Percentiles rank a stretch among this genome's conserved stretches.
Evolutionary conservation across 2,888 invertebrate genomes (phyloP).

Genomic region (Drosophila kuntzei): DNA sequence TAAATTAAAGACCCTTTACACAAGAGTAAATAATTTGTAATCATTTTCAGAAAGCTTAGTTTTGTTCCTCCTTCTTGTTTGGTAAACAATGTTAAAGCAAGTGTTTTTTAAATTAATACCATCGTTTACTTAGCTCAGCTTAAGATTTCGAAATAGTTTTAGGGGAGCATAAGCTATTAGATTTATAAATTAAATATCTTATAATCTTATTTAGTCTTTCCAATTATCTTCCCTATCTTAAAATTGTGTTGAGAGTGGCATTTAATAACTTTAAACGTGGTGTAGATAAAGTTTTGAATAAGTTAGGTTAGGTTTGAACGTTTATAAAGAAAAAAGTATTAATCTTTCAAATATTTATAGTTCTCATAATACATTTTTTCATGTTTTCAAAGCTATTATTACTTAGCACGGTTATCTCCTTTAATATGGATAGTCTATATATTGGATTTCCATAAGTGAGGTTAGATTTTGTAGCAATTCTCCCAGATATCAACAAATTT

Average conservation of each 20-base stretch:
- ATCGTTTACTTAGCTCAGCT: slow-evolving; percentile 3
- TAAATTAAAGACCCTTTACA: slow-evolving; percentile 32
- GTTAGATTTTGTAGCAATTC: no score
- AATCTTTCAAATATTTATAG: no score
- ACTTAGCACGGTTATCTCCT: no score
- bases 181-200: slow-evolving; percentile 1
- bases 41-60: slow-evolving; percentile 14
- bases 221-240: neutral
- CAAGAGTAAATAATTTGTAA: slow-evolving; percentile 33
- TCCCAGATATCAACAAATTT: no score
- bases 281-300: neutral
- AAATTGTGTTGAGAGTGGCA: no score
- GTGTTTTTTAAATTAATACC: slow-evolving; percentile 7
- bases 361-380: no score
- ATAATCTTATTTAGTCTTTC: neutral
- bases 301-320: neutral
- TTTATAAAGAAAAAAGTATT: no score
- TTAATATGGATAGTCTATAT: no score
- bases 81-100: slow-evolving; percentile 22
- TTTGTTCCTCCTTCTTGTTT: slow-evolving; percentile 1
- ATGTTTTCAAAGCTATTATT: no score
- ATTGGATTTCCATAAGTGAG: no score
- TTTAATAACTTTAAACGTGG: neutral
- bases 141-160: neutral
- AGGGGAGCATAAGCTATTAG: slow-evolving; percentile 4